A percentile compares a stretch with the other conserved stretches of the same genome.
These are phyloP conservation scores for Cosmia trapezina DNA, from an alignment of 2,888 invertebrate species.

Conservation along the genomic window DNA sequence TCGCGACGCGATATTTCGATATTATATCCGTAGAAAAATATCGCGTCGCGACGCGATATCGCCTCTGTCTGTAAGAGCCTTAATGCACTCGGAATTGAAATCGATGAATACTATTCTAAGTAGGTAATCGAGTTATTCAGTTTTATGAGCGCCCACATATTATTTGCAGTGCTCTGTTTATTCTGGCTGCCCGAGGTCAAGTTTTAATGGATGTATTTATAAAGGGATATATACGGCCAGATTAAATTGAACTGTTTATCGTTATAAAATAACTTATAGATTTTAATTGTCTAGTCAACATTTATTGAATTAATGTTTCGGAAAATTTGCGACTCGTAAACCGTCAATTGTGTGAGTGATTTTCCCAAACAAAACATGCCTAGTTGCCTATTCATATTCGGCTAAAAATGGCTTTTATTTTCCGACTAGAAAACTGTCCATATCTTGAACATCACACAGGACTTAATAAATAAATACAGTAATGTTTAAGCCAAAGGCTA, in stretches of 20 bases:
- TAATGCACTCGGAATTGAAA: too few species aligned
- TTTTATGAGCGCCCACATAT: conserved; percentile 55
- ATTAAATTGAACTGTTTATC: conserved; percentile 37
- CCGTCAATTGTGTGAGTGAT: not conserved
- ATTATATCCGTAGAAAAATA: too few species aligned
- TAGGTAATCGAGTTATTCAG: conserved; percentile 51
- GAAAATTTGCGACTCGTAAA: conserved; percentile 23
- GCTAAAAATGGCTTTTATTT: not conserved
- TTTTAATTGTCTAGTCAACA: conserved; percentile 24
- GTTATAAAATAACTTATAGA: conserved; percentile 22
- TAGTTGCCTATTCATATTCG: not conserved
- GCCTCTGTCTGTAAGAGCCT: too few species aligned
- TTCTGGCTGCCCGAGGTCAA: conserved; percentile 52
- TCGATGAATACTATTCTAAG: conserved; percentile 58
- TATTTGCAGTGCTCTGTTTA: conserved; percentile 48
- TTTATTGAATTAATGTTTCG: conserved; percentile 15
- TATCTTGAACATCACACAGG: not conserved
- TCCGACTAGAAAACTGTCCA: not conserved
- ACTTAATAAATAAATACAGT: not conserved
- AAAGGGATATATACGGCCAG: conserved; percentile 25
- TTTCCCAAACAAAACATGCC: not conserved
- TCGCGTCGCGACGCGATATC: too few species aligned
- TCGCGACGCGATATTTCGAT: too few species aligned
- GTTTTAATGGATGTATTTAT: conserved; percentile 57
- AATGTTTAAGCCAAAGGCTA: not conserved